A percentile compares a stretch with the other conserved stretches of the same genome.
Conservation (phyloP, 1,140 invertebrate species). For the Babylonia areolata region DNA sequence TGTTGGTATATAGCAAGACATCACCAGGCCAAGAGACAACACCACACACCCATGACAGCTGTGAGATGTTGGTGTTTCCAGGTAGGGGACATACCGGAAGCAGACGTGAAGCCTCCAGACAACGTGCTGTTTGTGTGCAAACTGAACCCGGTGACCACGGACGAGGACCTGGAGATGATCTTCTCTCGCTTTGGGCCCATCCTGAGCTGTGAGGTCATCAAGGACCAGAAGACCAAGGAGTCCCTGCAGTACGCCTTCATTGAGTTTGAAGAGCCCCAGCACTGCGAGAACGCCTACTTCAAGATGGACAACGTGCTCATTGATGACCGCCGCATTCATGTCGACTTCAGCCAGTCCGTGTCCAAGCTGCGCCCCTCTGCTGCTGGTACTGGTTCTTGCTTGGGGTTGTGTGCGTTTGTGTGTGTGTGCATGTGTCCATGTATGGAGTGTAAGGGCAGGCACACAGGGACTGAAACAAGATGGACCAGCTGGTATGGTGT, state of each 20-base stretch:
- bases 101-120: constrained; percentile 97
- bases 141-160: constrained; percentile 98
- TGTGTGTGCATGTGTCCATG: too few species aligned
- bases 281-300: constrained; percentile 98
- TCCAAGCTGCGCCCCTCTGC: constrained; percentile 81
- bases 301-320: constrained; percentile 99
- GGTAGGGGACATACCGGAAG: constrained; percentile 96
- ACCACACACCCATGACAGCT: neutral
- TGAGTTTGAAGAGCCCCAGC: constrained; percentile 95
- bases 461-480: too few species aligned
- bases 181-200: constrained; percentile 82
- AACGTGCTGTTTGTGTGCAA: constrained; percentile 99
- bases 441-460: too few species aligned
- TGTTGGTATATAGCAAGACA: too few species aligned
- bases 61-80: constrained; percentile 34
- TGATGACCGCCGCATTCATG: constrained; percentile 98
- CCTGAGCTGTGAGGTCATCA: constrained; percentile 94
- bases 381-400: neutral
- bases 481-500: too few species aligned
- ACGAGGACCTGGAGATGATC: constrained; percentile 98
- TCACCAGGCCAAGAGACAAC: too few species aligned
- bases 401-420: too few species aligned
- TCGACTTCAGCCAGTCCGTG: constrained; percentile 99
- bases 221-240: constrained; percentile 92
- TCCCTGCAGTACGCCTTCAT: constrained; percentile 99